Conservation (phyloP, 2,113 vertebrate genomes). For the Corythaixoides concolor region DNA sequence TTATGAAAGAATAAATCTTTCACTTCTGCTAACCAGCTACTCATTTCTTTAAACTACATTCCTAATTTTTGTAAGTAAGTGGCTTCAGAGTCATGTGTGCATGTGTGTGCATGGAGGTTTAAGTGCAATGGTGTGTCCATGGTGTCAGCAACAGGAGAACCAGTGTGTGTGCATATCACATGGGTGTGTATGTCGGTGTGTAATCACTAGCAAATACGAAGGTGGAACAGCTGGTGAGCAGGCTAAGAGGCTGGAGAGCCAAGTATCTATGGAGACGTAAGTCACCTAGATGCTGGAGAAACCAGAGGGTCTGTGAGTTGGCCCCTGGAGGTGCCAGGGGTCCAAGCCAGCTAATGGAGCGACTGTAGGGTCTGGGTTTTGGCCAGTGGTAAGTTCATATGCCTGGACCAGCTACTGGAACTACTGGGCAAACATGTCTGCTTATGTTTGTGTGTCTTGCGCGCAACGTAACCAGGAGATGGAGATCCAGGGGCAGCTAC, state of each 20-base stretch:
- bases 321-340: not conserved
- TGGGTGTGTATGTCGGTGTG: no score
- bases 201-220: not conserved
- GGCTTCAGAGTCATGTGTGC: not conserved
- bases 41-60: not conserved
- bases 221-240: not conserved
- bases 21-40: not conserved
- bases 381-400: not conserved
- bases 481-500: not conserved
- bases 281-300: not conserved
- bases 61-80: not conserved
- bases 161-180: fast-evolving
- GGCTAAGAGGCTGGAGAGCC: not conserved
- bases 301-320: no score
- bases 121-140: not conserved
- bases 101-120: not conserved
- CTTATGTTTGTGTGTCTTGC: not conserved
- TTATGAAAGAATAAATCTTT: not conserved
- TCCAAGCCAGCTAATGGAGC: not conserved
- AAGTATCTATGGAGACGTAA: not conserved
- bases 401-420: not conserved
- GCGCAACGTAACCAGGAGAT: fast-evolving
- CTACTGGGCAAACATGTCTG: not conserved
- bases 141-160: not conserved
- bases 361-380: not conserved